Evolutionary conservation across 2,888 invertebrate species (phyloP), one percentile per base, ranked within the genome.

Genomic region (Dione vanillae): DNA sequence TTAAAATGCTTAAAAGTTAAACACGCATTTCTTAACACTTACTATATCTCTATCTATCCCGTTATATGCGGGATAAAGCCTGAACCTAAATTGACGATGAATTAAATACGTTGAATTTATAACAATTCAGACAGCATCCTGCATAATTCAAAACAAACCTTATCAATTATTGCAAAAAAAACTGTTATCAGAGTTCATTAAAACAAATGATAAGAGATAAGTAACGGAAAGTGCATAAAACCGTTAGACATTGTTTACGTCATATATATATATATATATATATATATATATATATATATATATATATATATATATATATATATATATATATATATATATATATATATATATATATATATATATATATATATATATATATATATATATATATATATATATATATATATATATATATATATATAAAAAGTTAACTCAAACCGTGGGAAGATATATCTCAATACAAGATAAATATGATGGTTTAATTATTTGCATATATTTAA

Each of bases 401-500:
- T 27, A 27, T 27, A 27, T 27, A 27, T 27, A 27, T n/a, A 27
- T 27, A 27, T 27, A 27, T 27, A 27, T 41, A 1, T 41, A 45
- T n/a, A n/a, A n/a, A n/a, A n/a, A n/a, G n/a, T 52, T 8, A 27
- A 27, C 8, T 7, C n/a, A 0, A 10, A 67, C 58, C 66, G 66
- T 67, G 66, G 47, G 66, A 67, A 67, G 10, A 12, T 12, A 12
- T 64, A 37, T 14, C 27, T 49, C 27, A 0, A 6, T 37, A 52
- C 14, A 52, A n/a, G 65, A 54, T 54, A 43, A 54, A 52, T 52
- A 8, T 20, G 58, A 12, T 43, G 10, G 1, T 65, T 65, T 54
- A 52, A 54, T 56, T 65, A 51, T 66, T 56, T 27, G 56, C 61
- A 73, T 73, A 68, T 49, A 73, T 73, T 73, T 51, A 16, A 73